phyloP scores from a whole-genome alignment of 2,888 invertebrate species.

The Sinopyrophorus schimmeli region DNA sequence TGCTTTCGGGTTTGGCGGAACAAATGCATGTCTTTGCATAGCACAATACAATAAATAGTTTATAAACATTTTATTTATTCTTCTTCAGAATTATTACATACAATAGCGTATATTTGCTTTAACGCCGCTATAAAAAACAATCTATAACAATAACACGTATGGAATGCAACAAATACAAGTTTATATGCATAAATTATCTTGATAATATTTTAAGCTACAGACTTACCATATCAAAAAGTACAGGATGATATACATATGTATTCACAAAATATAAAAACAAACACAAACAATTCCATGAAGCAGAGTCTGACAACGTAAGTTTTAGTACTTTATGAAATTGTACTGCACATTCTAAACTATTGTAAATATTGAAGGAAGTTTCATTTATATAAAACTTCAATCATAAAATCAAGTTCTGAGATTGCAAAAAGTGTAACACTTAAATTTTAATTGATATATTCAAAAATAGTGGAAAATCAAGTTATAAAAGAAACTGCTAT shows the following conservation, averaged over 20 bases:
- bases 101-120: slow-evolving; percentile 24
- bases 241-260: too few species aligned
- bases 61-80: slow-evolving; percentile 23
- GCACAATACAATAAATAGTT: slow-evolving; percentile 38
- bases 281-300: too few species aligned
- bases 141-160: slow-evolving; percentile 52
- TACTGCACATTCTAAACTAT: too few species aligned
- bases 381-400: too few species aligned
- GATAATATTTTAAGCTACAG: slow-evolving; percentile 3
- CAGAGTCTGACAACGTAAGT: too few species aligned
- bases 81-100: slow-evolving; percentile 24
- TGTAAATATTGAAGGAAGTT: too few species aligned
- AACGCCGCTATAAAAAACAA: slow-evolving; percentile 39
- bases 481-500: too few species aligned
- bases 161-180: slow-evolving; percentile 54
- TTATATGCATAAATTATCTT: slow-evolving; percentile 32
- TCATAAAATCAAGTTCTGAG: too few species aligned
- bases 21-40: slow-evolving; percentile 87
- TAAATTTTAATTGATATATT: slow-evolving; percentile 3
- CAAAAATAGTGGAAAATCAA: background rate
- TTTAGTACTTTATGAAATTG: too few species aligned
- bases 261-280: too few species aligned
- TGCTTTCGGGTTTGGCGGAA: slow-evolving; percentile 99
- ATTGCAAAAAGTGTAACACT: too few species aligned
- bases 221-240: slow-evolving; percentile 5